These are phyloP conservation scores for Callosobruchus maculatus DNA, from an alignment of 2,888 invertebrate species.

Conservation along the genomic window DNA sequence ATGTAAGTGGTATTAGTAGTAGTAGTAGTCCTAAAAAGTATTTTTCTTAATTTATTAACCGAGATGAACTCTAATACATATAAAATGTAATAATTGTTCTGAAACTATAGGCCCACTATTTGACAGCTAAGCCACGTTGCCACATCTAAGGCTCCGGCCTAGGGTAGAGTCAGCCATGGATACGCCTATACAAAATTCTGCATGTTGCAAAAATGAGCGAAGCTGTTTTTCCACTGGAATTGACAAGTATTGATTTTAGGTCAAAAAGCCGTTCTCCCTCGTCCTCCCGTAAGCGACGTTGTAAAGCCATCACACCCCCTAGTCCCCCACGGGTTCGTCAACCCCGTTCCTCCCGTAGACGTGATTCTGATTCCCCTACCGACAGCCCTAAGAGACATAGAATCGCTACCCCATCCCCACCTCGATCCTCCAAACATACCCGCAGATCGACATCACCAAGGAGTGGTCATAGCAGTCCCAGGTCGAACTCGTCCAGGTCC, in stretches of 20 bases:
- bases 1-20: no score
- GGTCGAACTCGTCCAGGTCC: slow-evolving; percentile 33
- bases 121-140: no score
- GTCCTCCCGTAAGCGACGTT: slow-evolving; percentile 41
- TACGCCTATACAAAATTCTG: no score
- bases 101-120: no score
- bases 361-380: slow-evolving; percentile 42
- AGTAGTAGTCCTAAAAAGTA: no score
- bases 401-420: slow-evolving; percentile 42
- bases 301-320: slow-evolving; percentile 42
- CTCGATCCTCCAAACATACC: slow-evolving; percentile 37
- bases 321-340: slow-evolving; percentile 46
- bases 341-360: slow-evolving; percentile 39
- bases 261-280: slow-evolving; percentile 48
- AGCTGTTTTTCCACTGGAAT: no score
- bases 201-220: not conserved
- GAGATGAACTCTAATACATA: no score
- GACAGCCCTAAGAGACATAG: slow-evolving; percentile 39
- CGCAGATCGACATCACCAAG: slow-evolving; percentile 42
- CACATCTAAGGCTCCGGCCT: no score
- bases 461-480: slow-evolving; percentile 32
- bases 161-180: no score
- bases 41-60: no score
- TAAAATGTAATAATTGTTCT: no score
- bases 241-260: slow-evolving; percentile 32